These are phyloP conservation scores for Rissa tridactyla DNA, from an alignment of 2,113 vertebrate species.

Conservation along the genomic window DNA sequence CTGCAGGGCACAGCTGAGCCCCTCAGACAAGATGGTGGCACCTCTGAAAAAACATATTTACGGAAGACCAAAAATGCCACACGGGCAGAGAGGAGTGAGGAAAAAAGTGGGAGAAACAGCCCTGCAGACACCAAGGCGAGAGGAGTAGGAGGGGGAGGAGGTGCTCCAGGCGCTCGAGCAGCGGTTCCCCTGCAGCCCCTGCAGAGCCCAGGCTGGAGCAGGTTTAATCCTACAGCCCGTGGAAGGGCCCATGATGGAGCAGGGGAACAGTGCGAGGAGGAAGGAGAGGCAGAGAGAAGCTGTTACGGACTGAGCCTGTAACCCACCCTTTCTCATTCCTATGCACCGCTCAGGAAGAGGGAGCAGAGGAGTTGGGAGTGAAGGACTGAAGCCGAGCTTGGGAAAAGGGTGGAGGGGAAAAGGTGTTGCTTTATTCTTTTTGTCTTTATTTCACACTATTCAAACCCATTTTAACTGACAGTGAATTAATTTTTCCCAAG, in stretches of 20 bases:
- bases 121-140: not conserved
- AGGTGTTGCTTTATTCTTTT: not conserved
- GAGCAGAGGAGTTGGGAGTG: accelerated
- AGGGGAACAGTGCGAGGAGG: not conserved
- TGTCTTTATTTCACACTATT: not conserved
- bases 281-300: not conserved
- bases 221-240: not conserved
- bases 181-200: not conserved
- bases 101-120: not conserved
- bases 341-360: accelerated
- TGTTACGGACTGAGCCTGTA: not conserved
- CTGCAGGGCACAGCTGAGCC: not conserved
- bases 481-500: not conserved
- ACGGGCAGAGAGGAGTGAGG: not conserved
- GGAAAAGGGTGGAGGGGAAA: not conserved
- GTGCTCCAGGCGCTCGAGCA: not conserved
- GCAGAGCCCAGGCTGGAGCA: not conserved
- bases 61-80: not conserved
- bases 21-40: not conserved
- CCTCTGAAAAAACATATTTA: not conserved
- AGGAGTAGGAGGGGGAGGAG: not conserved
- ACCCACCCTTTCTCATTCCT: not conserved
- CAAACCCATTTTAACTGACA: not conserved
- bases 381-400: not conserved
- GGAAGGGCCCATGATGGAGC: not conserved